Percentiles rank a stretch among this genome's conserved stretches.
Evolutionary conservation across 2,888 invertebrate species (phyloP).

Genomic region (Chrysina gloriosa): DNA sequence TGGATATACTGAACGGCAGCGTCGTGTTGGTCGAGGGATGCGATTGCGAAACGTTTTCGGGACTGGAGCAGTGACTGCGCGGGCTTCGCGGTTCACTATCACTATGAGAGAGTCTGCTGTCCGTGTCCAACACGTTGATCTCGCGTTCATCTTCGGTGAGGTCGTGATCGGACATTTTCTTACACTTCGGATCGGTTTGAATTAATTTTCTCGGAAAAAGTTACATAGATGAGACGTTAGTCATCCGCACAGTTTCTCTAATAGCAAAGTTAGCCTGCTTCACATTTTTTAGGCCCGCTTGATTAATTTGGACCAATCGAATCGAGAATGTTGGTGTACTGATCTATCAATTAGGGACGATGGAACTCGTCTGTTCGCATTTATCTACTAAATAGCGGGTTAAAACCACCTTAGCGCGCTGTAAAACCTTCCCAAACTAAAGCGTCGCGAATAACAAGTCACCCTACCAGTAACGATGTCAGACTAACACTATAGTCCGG

Average conservation of each 20-base stretch:
- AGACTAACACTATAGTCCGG: slow-evolving; percentile 57
- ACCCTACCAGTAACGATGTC: slow-evolving; percentile 55
- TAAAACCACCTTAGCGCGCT: slow-evolving; percentile 17
- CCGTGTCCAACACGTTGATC: slow-evolving; percentile 75
- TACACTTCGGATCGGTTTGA: background rate
- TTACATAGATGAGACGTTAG: background rate
- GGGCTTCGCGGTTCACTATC: slow-evolving; percentile 71
- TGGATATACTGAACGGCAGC: slow-evolving; percentile 84
- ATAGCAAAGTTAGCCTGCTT: background rate
- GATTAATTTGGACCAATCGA: background rate
- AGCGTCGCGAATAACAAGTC: slow-evolving; percentile 46
- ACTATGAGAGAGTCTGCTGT: slow-evolving; percentile 72
- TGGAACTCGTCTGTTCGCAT: background rate
- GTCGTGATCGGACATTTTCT: slow-evolving; percentile 62
- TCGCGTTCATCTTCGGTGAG: slow-evolving; percentile 73
- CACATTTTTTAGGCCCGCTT: slow-evolving; percentile 15
- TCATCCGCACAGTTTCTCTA: background rate
- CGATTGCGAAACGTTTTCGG: slow-evolving; percentile 65
- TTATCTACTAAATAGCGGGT: background rate
- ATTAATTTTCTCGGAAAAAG: background rate
- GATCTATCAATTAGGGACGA: background rate
- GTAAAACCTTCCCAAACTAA: slow-evolving; percentile 28
- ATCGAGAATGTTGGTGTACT: background rate
- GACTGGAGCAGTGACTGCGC: slow-evolving; percentile 62
- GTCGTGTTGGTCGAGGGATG: slow-evolving; percentile 69